Evolutionary conservation across 1,140 invertebrate species (phyloP).

Genomic region (Amphibalanus amphitrite): DNA sequence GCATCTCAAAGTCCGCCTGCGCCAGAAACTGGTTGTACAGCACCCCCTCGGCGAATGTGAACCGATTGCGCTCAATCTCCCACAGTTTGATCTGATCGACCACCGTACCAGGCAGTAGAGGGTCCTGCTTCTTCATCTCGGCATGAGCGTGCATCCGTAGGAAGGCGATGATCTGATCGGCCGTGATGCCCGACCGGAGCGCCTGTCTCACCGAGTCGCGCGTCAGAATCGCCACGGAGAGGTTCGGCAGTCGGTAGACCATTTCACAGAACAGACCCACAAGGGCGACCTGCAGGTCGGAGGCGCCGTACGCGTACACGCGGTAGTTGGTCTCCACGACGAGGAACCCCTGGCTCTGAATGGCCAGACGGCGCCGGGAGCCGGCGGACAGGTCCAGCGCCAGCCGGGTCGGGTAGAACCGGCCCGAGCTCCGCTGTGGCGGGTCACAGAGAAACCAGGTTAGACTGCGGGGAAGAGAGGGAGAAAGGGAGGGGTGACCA

Average conservation of each 20-base stretch:
- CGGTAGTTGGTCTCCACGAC: constrained; percentile 95
- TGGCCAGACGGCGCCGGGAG: constrained; percentile 21
- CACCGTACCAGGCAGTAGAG: constrained; percentile 66
- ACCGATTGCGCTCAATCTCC: constrained; percentile 85
- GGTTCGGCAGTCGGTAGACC: constrained; percentile 86
- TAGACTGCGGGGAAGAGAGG: too few species aligned
- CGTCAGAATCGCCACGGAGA: constrained; percentile 80
- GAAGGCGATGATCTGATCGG: constrained; percentile 86
- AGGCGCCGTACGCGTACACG: constrained; percentile 90
- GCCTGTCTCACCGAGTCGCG: constrained; percentile 86
- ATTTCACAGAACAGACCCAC: constrained; percentile 82
- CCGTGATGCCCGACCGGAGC: constrained; percentile 81
- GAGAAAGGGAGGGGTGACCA: too few species aligned
- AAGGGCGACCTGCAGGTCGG: constrained; percentile 77
- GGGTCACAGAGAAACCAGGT: too few species aligned
- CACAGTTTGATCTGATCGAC: constrained; percentile 81
- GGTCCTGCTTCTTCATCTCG: constrained; percentile 17
- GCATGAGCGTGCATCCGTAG: constrained; percentile 69
- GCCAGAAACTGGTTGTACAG: constrained; percentile 93
- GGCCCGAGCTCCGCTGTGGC: constrained; percentile 60
- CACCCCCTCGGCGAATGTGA: constrained; percentile 80
- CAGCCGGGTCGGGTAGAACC: constrained; percentile 87
- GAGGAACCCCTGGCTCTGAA: constrained; percentile 52
- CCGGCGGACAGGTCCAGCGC: constrained; percentile 73
- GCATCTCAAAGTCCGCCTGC: constrained; percentile 65